Evolutionary conservation across 2,113 vertebrate species (phyloP).

Genomic region (Propithecus coquereli): DNA sequence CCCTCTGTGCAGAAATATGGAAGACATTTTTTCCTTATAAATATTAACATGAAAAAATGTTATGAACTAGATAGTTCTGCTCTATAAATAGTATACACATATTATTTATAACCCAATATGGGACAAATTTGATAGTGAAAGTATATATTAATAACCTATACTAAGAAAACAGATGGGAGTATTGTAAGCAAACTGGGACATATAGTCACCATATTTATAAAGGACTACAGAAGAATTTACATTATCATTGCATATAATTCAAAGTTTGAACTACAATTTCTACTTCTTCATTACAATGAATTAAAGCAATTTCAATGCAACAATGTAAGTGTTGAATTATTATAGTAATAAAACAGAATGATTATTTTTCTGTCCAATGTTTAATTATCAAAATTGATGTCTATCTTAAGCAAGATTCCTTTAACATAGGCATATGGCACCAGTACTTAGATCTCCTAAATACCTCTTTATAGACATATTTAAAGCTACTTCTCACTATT

Average conservation of each 20-base stretch:
- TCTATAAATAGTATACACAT: not conserved
- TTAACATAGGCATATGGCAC: not conserved
- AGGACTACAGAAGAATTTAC: not conserved
- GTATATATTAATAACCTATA: constrained; percentile 3
- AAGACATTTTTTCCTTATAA: not conserved
- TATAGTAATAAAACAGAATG: not conserved
- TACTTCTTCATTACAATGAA: not conserved
- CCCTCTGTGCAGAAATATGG: not conserved
- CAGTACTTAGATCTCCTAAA: not conserved
- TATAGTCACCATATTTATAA: not conserved
- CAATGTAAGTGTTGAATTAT: not conserved
- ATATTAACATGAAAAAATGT: not conserved
- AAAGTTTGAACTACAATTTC: not conserved
- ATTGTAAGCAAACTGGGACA: not conserved
- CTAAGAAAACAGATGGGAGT: not conserved
- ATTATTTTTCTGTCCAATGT: not conserved
- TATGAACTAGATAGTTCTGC: not conserved
- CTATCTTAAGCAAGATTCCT: not conserved
- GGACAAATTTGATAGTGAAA: not conserved
- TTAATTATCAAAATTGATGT: not conserved
- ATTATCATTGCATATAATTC: not conserved
- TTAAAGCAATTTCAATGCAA: not conserved
- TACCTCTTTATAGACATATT: not conserved
- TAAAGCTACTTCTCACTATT: not conserved
- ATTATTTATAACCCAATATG: not conserved